Base-by-base conservation (phyloP, 2,113 vertebrate species). In the Condylura cristata region DNA sequence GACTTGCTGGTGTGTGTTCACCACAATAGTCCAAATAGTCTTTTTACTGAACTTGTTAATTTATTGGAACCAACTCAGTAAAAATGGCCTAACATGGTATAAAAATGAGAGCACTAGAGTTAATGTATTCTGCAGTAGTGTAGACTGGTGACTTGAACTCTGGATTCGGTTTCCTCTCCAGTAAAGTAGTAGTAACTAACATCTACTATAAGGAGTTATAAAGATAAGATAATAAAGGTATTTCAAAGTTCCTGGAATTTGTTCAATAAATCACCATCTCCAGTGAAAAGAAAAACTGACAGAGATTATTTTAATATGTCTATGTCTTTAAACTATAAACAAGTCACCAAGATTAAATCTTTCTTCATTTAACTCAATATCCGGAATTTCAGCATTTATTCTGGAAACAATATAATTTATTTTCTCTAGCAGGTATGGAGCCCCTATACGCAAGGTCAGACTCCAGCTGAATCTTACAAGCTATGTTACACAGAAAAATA, bases 331-430 rank as follows among this genome's bases (percentile, higher is more conserved):
- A 82, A 28, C 8, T 12, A 61, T 84, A 51, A 89, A 74, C 39
- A 86, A 53, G 44, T 41, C 61, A 79, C 32, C 72, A 60, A 85
- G 39, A 82, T 86, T 75, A 89, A 96, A 80, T 79, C 26, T 14
- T 72, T 70, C 39, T 84, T 91, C 34, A 37, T 68, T 79, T 85
- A 85, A 58, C n/a, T 91, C 56, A 51, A 44, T 72, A 58, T 80
- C 74, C 89, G 39, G 22, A 83, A 86, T 68, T 90, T 58, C 34
- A 74, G 32, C 58, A 72, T n/a, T 1, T 37, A 85, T 34, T 81
- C 58, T 63, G n/a, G 8, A 88, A 92, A 63, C 8, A 89, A 11
- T 74, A 39, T 56, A 48, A 74, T 20, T 80, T 93, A 30, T 58
- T 97, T 96, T 86, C 46, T 74, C 44, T 61, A 83, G 68, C 26